Evolutionary conservation across 2,113 vertebrate genomes (phyloP).

Genomic region (Equus przewalskii): DNA sequence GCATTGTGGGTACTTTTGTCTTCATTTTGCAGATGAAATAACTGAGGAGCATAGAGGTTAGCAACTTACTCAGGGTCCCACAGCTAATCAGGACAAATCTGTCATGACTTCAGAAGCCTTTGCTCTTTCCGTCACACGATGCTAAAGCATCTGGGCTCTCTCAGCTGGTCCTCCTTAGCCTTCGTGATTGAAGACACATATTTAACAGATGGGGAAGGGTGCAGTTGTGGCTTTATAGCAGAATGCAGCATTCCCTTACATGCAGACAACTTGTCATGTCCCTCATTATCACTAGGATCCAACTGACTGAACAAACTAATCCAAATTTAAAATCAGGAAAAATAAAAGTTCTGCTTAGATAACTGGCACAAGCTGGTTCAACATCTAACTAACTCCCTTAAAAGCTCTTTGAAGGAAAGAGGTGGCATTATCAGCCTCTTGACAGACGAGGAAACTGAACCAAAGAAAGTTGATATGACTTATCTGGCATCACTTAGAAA

Average conservation of each 20-base stretch:
- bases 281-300: slow-evolving; percentile 64
- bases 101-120: neutral
- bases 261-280: slow-evolving; percentile 59
- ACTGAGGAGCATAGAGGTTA: neutral
- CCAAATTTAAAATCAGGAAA: slow-evolving; percentile 51
- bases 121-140: neutral
- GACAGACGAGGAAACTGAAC: slow-evolving; percentile 55
- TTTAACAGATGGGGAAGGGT: slow-evolving; percentile 59
- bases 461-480: neutral
- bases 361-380: neutral
- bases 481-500: neutral
- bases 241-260: slow-evolving; percentile 11
- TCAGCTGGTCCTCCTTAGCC: neutral
- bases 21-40: slow-evolving; percentile 44
- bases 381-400: slow-evolving; percentile 63
- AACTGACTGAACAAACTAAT: slow-evolving; percentile 63
- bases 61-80: neutral
- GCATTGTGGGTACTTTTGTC: neutral
- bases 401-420: neutral
- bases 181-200: slow-evolving; percentile 32
- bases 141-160: slow-evolving; percentile 54
- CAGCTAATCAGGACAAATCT: neutral
- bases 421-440: neutral
- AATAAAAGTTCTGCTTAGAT: slow-evolving; percentile 26
- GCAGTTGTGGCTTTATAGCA: slow-evolving; percentile 41